phyloP scores from a whole-genome alignment of 2,797 vertebrate species.

The Sarcophilus harrisii region DNA sequence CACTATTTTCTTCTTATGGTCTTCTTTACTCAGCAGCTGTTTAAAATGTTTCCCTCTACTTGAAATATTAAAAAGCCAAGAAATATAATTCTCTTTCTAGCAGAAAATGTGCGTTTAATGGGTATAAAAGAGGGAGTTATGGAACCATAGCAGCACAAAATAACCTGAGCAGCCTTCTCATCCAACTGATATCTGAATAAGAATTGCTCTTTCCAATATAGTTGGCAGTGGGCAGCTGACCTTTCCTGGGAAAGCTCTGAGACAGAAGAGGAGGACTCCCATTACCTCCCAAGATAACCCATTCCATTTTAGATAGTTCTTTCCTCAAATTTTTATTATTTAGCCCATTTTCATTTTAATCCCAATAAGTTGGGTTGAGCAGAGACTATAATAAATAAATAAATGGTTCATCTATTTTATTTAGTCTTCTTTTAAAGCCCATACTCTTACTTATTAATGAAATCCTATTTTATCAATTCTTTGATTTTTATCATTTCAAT shows the following conservation, averaged over 20 bases:
- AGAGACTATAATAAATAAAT: not conserved
- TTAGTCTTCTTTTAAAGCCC: not conserved
- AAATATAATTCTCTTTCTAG: constrained; percentile 6
- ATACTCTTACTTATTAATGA: not conserved
- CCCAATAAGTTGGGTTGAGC: not conserved
- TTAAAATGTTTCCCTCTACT: not conserved
- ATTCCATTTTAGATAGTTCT: not conserved
- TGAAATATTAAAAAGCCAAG: not conserved
- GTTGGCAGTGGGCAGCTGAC: not conserved
- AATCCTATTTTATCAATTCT: not conserved
- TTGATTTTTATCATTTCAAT: not conserved
- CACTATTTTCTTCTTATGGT: not conserved
- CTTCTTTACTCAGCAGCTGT: constrained; percentile 24
- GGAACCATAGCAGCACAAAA: not conserved
- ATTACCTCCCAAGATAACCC: not conserved
- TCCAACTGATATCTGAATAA: not conserved
- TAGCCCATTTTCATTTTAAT: not conserved
- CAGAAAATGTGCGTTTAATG: not conserved
- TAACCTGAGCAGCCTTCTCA: not conserved
- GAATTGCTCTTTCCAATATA: not conserved
- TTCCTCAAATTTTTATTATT: not conserved
- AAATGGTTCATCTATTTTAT: not conserved
- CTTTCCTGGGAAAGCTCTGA: not conserved
- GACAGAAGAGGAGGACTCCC: no score
- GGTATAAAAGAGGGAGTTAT: not conserved